Evolutionary conservation across 2,888 invertebrate species (phyloP), one percentile per base, ranked within the genome.

Genomic region (Hypena proboscidalis): DNA sequence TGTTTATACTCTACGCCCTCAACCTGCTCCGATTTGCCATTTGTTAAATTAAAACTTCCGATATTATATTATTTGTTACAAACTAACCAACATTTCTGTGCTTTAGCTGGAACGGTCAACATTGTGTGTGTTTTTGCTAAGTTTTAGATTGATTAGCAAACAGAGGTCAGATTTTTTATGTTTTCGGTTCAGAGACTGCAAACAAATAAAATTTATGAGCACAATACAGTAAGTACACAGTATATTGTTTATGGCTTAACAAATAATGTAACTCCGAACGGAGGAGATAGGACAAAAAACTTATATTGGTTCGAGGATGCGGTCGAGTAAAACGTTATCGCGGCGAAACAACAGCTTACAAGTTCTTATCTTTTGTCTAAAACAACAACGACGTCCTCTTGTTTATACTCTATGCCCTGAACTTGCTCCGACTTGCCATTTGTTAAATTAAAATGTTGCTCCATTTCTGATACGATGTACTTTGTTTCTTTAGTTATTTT

Each of bases 361-460:
- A 74, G 67, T 72, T 73, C 54, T 70, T 74, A 77, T 77, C 77
- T 75, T 74, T 74, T 71, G 72, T 78, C 74, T 78, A 77, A n/a
- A 78, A 73, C 73, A 75, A 67, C 65, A 52, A 43, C 42, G 17
- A 43, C 55, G 64, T 64, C 43, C 54, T 42, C 47, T 65, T 66
- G 64, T 74, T 70, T 74, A 70, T 67, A 59, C 58, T 49, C 58
- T 53, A 41, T 42, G 26, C 39, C 29, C 44, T 43, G 46, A 47
- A 55, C 49, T 67, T 58, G 47, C 34, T 37, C 45, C 40, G 60
- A 62, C 54, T 68, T 58, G 66, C 58, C 47, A 62, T 66, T 70
- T 70, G 62, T 62, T 67, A 59, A 66, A 70, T 66, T 70, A 70
- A 67, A 66, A 64, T 56, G 63, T 58, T 58, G 42, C 41, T 44